phyloP scores from a whole-genome alignment of 2,113 vertebrate species.

The Melanostigma gelatinosum region DNA sequence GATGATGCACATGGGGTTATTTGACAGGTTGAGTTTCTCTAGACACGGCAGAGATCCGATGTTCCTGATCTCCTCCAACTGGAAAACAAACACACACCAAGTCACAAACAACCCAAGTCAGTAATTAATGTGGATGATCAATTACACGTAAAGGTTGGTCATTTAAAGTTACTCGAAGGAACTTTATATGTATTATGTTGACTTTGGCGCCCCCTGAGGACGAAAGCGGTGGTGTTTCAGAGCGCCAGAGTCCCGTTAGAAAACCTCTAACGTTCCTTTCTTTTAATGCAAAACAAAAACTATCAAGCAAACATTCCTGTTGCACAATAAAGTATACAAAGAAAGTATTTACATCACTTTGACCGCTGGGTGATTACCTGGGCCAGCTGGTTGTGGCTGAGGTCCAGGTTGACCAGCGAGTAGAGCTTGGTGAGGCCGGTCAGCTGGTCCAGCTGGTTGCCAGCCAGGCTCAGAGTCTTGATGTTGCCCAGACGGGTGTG shows the following conservation, averaged over 20 bases:
- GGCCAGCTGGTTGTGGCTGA: conserved; percentile 90
- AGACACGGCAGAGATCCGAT: conserved; percentile 92
- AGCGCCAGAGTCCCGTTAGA: no score
- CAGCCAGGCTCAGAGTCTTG: conserved; percentile 93
- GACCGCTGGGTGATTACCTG: conserved; percentile 78
- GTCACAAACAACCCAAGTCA: background rate
- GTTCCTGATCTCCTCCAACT: conserved; percentile 93
- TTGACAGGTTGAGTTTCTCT: conserved; percentile 88
- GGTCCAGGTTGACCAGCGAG: conserved; percentile 94
- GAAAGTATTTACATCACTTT: background rate
- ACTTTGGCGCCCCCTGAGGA: background rate
- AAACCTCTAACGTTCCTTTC: background rate
- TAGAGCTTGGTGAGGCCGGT: conserved; percentile 94
- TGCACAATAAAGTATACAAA: background rate
- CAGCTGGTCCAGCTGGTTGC: conserved; percentile 92
- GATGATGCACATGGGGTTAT: conserved; percentile 94
- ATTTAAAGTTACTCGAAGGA: background rate
- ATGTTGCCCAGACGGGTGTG: conserved; percentile 97
- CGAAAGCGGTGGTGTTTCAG: background rate
- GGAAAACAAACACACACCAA: conserved; percentile 44
- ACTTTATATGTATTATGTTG: background rate
- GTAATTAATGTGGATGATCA: background rate
- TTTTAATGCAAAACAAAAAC: background rate
- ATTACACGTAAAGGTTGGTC: background rate
- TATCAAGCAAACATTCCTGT: background rate